Percentiles rank a stretch among this genome's conserved stretches.
phyloP scores from a whole-genome alignment of 2,113 vertebrate genomes.

The Crotalus viridis region DNA sequence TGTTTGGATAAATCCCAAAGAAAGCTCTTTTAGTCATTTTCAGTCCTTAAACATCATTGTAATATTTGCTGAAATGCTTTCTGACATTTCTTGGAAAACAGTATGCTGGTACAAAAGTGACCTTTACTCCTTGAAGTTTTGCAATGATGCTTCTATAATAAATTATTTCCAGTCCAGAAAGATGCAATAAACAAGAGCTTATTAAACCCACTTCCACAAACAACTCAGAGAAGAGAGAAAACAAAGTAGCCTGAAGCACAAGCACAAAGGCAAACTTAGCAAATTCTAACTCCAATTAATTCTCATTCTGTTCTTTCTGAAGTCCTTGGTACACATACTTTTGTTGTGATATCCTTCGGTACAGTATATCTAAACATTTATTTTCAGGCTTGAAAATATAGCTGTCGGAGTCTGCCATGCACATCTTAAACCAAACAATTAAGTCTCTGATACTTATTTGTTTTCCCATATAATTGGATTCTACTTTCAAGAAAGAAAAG shows the following conservation, averaged over 20 bases:
- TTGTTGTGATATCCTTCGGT: not conserved
- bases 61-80: not conserved
- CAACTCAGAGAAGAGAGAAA: not conserved
- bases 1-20: not conserved
- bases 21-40: not conserved
- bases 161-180: not conserved
- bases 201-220: not conserved
- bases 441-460: not conserved
- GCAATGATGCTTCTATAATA: not conserved
- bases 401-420: not conserved
- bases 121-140: conserved; percentile 10
- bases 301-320: not conserved
- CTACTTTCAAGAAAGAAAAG: not conserved
- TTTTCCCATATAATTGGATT: not conserved
- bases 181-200: not conserved
- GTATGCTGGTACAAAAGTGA: not conserved
- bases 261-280: not conserved
- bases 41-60: not conserved
- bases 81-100: not conserved
- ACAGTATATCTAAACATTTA: not conserved
- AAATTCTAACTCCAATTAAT: not conserved
- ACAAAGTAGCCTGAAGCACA: not conserved
- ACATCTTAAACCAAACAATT: not conserved
- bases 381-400: not conserved
- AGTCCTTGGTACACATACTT: not conserved